These are phyloP conservation scores for Lasiommata megera DNA, from an alignment of 2,888 invertebrate species.

Conservation along the genomic window DNA sequence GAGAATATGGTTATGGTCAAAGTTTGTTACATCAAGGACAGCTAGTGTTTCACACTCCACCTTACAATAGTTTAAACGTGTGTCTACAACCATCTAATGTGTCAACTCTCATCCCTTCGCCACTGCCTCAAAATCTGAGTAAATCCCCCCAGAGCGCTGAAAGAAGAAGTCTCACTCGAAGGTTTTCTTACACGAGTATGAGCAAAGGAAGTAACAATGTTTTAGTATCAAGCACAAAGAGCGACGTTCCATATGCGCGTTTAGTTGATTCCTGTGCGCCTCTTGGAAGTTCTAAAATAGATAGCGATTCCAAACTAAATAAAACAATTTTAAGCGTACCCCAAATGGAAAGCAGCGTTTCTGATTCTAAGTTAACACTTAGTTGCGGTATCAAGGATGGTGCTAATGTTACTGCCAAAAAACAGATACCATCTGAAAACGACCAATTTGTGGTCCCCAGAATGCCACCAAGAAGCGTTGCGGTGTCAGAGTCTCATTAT, in stretches of 20 bases:
- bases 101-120: conserved; percentile 66
- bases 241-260: conserved; percentile 90
- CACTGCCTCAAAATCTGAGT: conserved; percentile 62
- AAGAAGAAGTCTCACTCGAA: conserved; percentile 67
- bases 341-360: conserved; percentile 89
- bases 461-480: conserved; percentile 73
- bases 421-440: conserved; percentile 44
- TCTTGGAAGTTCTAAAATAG: conserved; percentile 82
- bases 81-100: conserved; percentile 85
- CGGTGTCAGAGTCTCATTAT: conserved; percentile 85
- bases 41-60: conserved; percentile 94
- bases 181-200: conserved; percentile 75
- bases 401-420: conserved; percentile 53
- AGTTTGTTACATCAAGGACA: conserved; percentile 93
- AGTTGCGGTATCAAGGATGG: conserved; percentile 85
- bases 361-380: conserved; percentile 91
- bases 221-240: conserved; percentile 70
- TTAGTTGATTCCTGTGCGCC: conserved; percentile 85
- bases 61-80: conserved; percentile 90
- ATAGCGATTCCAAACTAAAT: conserved; percentile 86
- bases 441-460: conserved; percentile 65
- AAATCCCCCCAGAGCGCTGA: conserved; percentile 68
- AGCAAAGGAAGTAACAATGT: conserved; percentile 70
- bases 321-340: conserved; percentile 79
- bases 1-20: conserved; percentile 96